Base-by-base conservation (phyloP, 2,113 vertebrate genomes). In the Setophaga kirtlandii region DNA sequence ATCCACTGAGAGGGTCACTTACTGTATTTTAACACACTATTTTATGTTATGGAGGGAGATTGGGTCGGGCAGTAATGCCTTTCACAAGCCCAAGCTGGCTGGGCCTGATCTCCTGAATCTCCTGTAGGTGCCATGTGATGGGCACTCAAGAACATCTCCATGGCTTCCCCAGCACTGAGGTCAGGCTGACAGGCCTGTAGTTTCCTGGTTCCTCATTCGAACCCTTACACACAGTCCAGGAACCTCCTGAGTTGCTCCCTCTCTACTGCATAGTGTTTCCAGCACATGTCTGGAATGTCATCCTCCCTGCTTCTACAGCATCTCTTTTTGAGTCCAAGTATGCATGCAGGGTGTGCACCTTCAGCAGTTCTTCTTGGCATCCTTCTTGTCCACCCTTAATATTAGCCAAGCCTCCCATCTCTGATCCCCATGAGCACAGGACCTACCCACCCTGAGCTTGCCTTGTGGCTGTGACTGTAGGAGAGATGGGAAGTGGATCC, bases 281-380 rank as follows among this genome's bases (percentile, higher is more conserved):
- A 50, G 15, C 37, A 28, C 13, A 17, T 0, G 0, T 41, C 30
- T 73, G 42, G 25, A 56, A 63, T 22, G 11, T 78, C 31, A 33
- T 87, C 35, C 7, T 59, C 6, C 0, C 14, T 35, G 31, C 31
- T 75, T 73, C 69, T 89, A 1, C 30, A 1, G 0, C 42, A 33
- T 25, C 33, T 81, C 18, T 39, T 83, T 83, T 67, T 69, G 20
- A 39, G 28, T 63, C 42, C 27, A 11, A 52, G 10, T 39, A 7
- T 13, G 8, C 3, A 1, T 9, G 0, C 18, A 50, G 30, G 12
- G 1, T 21, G n/a, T 0, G 0, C 11, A 49, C 58, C 60, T 24
- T 23, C 30, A 71, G 1, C 2, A 0, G 10, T 42, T 16, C 11
- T 75, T 87, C 24, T 64, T 82, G 18, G 18, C 65, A 12, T 50